Evolutionary conservation across 1,140 invertebrate genomes (phyloP).

Genomic region (Drosophila serrata): DNA sequence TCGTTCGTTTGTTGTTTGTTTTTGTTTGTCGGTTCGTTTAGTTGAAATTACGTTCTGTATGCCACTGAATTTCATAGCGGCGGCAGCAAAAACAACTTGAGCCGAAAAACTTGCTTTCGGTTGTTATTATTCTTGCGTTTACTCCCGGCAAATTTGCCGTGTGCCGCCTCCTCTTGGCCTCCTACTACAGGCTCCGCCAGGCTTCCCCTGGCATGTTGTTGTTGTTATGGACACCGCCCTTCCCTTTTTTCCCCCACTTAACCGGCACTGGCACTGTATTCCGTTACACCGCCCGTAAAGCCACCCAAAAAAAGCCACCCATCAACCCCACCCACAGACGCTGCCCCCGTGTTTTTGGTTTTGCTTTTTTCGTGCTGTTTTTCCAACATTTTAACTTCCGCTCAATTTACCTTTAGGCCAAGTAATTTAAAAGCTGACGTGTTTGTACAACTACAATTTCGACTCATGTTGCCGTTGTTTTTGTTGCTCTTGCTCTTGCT

Average conservation of each 20-base stretch:
- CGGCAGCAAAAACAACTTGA: conserved; percentile 56
- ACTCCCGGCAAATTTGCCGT: conserved; percentile 82
- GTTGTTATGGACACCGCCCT: conserved; percentile 57
- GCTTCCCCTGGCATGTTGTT: conserved; percentile 36
- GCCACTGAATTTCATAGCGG: conserved; percentile 82
- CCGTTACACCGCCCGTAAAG: conserved; percentile 46
- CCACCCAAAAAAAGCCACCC: conserved; percentile 21
- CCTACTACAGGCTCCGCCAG: conserved; percentile 17
- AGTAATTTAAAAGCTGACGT: conserved; percentile 84
- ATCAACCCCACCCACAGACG: conserved; percentile 17
- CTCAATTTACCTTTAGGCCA: conserved; percentile 84
- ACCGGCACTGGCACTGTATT: conserved; percentile 41
- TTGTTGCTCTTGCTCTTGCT: conserved; percentile 13
- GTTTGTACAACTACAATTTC: conserved; percentile 84
- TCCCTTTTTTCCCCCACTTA: conserved; percentile 36
- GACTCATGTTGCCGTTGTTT: conserved; percentile 80
- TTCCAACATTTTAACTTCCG: conserved; percentile 84
- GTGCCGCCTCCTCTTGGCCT: conserved; percentile 57
- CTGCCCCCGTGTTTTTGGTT: conserved; percentile 52
- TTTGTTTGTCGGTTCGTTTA: conserved; percentile 83
- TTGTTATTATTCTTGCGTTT: conserved; percentile 82
- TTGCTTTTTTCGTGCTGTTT: conserved; percentile 74
- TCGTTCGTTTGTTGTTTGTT: conserved; percentile 57
- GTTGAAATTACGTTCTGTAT: conserved; percentile 83
- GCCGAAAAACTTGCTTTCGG: conserved; percentile 80